Evolutionary conservation across 2,797 vertebrate genomes (phyloP).

Genomic region (Cossypha dichroa): DNA sequence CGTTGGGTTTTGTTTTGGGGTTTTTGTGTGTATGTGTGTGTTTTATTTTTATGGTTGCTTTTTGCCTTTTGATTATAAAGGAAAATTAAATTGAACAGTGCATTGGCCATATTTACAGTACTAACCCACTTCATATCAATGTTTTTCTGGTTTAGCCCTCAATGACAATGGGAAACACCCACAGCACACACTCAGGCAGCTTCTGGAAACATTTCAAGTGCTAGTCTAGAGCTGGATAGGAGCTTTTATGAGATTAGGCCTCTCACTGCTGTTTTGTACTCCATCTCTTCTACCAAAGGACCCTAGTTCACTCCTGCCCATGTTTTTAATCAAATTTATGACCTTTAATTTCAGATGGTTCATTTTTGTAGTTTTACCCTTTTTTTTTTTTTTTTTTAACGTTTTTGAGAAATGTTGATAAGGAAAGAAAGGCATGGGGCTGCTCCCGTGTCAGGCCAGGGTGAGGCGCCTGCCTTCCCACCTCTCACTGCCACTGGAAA

Average conservation of each 20-base stretch:
- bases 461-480: rapidly evolving
- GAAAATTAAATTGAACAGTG: background rate
- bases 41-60: background rate
- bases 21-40: no score
- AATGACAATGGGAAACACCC: background rate
- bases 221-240: background rate
- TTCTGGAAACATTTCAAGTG: background rate
- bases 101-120: background rate
- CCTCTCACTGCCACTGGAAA: rapidly evolving
- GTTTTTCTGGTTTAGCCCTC: constrained; percentile 10
- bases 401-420: background rate
- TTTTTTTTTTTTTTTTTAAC: background rate
- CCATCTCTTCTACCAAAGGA: background rate
- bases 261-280: background rate
- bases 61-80: background rate
- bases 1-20: background rate
- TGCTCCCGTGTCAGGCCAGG: rapidly evolving
- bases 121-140: background rate
- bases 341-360: background rate
- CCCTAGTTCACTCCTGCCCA: background rate
- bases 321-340: background rate
- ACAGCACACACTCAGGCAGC: background rate
- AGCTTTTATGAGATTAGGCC: background rate
- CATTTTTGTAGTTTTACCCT: background rate
- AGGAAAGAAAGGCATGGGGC: rapidly evolving